Base-by-base conservation (phyloP, 2,113 vertebrate genomes). In the Cephalopterus ornatus region DNA sequence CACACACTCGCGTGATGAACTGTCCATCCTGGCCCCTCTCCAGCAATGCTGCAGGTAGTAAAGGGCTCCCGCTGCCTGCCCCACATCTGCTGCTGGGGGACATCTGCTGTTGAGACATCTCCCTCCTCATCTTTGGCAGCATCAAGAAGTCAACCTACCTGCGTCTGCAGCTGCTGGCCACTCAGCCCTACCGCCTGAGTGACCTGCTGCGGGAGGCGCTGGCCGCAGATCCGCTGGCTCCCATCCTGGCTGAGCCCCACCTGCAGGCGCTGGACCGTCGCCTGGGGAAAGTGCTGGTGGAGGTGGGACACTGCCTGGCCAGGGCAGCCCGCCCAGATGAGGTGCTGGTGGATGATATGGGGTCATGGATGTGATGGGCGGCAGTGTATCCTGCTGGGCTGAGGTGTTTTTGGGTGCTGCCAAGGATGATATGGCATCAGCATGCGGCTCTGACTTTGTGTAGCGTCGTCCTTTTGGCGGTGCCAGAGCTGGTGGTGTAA, bases 31-130 rank as follows among this genome's bases (percentile, higher is more conserved):
- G 65, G 95, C 97, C 35, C 98, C 98, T 1, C 98, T 99, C 10
- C 79, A 92, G 89, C 98, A 99, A 27, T 98, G 98, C 82, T 99
- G 98, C 98, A 98, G 98, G 98, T 98, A 98, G 98, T 98, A 98
- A 82, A 76, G 39, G 26, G 26, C n/a, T 85, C 37, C 30, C 11
- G 0, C 62, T 0, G 0, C n/a, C 46, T 9, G 0, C 42, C 44
- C 12, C 0, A 0, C 18, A 14, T 44, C 67, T 44, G 26, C 32
- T 7, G 0, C 0, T 0, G 3, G 33, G 42, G 11, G 12, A 23
- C 12, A 58, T 21, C 35, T 24, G 2, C 4, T 59, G 2, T 1
- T 65, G 67, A 92, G 39, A 70, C 26, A 46, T 62, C 61, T 68
- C 9, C 9, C 27, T 67, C 42, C 62, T 65, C 46, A 4, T 5